Percentiles rank a stretch among this genome's conserved stretches.
Evolutionary conservation across 1,140 invertebrate species (phyloP).

Genomic region (Papilio xuthus): DNA sequence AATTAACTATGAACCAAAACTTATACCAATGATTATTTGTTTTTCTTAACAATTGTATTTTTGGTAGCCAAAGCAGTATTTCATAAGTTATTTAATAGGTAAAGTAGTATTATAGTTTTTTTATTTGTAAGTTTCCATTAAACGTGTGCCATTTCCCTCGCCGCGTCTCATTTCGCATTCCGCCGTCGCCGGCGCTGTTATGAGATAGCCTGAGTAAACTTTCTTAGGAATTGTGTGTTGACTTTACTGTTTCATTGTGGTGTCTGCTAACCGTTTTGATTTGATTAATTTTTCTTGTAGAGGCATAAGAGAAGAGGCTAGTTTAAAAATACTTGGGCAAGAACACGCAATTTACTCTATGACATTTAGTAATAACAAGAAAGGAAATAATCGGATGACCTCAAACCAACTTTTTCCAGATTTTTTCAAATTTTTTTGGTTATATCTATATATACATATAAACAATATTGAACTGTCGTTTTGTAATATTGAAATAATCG

Average conservation of each 20-base stretch:
- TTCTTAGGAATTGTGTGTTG: conserved; percentile 41
- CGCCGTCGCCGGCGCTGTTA: conserved; percentile 18
- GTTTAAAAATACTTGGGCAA: no score
- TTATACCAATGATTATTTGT: neutral
- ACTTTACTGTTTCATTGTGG: conserved; percentile 43
- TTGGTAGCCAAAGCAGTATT: no score
- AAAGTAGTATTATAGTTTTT: neutral
- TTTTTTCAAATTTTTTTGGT: no score
- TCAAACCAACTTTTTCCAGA: no score
- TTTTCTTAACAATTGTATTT: neutral
- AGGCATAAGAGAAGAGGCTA: neutral
- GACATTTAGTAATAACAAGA: no score
- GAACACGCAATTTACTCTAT: no score
- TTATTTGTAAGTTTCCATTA: neutral
- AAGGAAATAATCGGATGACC: no score
- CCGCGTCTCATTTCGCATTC: conserved; percentile 28
- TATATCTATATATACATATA: no score
- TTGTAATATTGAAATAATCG: no score
- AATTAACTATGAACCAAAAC: neutral
- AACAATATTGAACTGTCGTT: no score
- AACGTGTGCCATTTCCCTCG: neutral
- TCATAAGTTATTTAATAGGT: neutral
- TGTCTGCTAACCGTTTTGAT: neutral
- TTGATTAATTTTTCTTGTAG: neutral
- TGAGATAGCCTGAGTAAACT: conserved; percentile 44